phyloP scores from a whole-genome alignment of 1,140 invertebrate genomes.

The Aricia agestis region DNA sequence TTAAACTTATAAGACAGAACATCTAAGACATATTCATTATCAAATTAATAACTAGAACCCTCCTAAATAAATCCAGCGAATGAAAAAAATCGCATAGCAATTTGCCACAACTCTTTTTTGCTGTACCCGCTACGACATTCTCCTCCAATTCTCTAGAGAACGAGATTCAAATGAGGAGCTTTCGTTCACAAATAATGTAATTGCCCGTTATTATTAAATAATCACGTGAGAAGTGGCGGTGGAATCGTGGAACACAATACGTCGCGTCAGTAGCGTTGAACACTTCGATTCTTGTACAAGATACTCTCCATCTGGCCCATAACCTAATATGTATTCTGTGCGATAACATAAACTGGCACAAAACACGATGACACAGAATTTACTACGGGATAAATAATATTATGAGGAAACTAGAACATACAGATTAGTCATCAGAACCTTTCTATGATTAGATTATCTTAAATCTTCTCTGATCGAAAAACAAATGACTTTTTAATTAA shows the following conservation, averaged over 20 bases:
- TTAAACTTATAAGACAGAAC: too few relatives aligned
- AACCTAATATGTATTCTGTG: too few relatives aligned
- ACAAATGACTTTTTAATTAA: neutral
- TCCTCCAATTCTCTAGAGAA: slow-evolving; percentile 31
- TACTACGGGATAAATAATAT: too few relatives aligned
- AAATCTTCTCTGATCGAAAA: neutral
- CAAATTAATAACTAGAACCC: too few relatives aligned
- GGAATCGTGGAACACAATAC: slow-evolving; percentile 18
- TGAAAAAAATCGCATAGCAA: neutral
- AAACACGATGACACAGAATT: too few relatives aligned
- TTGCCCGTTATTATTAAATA: slow-evolving; percentile 37
- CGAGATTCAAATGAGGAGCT: slow-evolving; percentile 38
- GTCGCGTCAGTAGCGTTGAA: neutral
- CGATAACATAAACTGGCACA: too few relatives aligned
- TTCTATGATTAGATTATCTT: neutral
- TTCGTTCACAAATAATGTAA: slow-evolving; percentile 35
- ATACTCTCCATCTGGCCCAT: neutral
- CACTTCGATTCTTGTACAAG: neutral
- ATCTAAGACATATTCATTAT: too few relatives aligned
- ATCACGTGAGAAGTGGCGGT: slow-evolving; percentile 36
- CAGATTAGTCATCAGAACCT: too few relatives aligned
- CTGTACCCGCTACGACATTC: slow-evolving; percentile 3
- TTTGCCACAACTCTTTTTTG: neutral
- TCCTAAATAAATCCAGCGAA: too few relatives aligned
- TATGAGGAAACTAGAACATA: too few relatives aligned